Evolutionary conservation across 1,140 invertebrate species (phyloP).

Genomic region (Micrasema minimum): DNA sequence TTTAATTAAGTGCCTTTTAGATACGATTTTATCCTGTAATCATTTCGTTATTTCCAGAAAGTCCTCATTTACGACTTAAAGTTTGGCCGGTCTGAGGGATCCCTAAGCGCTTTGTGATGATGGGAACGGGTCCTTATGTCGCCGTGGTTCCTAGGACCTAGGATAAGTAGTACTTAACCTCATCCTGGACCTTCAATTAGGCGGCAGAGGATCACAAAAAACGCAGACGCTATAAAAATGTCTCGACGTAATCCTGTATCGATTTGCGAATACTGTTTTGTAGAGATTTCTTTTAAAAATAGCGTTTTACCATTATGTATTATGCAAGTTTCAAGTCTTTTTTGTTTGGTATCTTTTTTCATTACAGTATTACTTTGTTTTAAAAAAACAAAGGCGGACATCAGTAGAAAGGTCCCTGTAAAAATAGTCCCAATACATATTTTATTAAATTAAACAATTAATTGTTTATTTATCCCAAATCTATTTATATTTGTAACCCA

Average conservation of each 20-base stretch:
- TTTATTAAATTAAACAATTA: too few relatives aligned
- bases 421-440: too few relatives aligned
- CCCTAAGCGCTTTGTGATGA: slow-evolving; percentile 40
- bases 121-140: slow-evolving; percentile 50
- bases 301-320: neutral
- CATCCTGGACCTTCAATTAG: neutral
- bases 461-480: too few relatives aligned
- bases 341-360: neutral
- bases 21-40: slow-evolving; percentile 25
- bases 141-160: slow-evolving; percentile 14
- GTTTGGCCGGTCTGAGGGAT: slow-evolving; percentile 38
- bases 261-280: neutral
- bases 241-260: neutral
- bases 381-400: neutral
- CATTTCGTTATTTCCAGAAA: slow-evolving; percentile 21
- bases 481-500: too few relatives aligned
- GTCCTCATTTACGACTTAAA: slow-evolving; percentile 10
- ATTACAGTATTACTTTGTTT: neutral
- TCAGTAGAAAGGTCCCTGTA: neutral
- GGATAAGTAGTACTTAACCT: neutral
- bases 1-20: neutral
- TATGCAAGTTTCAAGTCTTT: neutral
- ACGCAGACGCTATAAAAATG: neutral
- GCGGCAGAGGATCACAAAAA: neutral
- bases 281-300: neutral